A percentile compares a stretch with the other conserved stretches of the same genome.
Conservation (phyloP, 2,888 invertebrate genomes). For the Caenorhabditis japonica region DNA sequence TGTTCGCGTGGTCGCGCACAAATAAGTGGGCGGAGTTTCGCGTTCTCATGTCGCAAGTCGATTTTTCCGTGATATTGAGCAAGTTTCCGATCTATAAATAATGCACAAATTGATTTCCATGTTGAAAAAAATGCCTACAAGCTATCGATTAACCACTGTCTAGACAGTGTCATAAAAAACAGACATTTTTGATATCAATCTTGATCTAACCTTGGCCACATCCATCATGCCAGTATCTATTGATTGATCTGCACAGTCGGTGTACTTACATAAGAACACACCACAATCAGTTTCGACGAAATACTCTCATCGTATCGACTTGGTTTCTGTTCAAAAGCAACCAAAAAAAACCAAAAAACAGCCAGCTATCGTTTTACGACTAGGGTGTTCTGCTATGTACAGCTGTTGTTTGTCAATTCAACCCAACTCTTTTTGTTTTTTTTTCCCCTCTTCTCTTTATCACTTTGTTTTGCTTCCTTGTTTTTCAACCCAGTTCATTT, state of each 20-base stretch:
- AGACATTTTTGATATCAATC: too few relatives aligned
- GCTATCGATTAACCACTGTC: too few relatives aligned
- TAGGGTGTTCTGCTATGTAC: conserved; percentile 6
- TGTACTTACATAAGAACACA: conserved; percentile 18
- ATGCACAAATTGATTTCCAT: too few relatives aligned
- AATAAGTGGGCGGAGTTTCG: too few relatives aligned
- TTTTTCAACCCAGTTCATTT: too few relatives aligned
- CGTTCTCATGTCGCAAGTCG: too few relatives aligned
- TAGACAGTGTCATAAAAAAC: too few relatives aligned
- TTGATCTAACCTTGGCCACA: too few relatives aligned
- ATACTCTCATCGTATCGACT: conserved; percentile 30
- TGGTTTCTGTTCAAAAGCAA: conserved; percentile 1
- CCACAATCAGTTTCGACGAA: conserved; percentile 15
- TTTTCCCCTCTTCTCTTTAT: neutral
- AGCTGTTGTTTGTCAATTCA: conserved; percentile 33
- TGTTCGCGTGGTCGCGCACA: too few relatives aligned
- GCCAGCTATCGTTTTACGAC: conserved; percentile 32
- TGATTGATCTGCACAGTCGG: conserved; percentile 10
- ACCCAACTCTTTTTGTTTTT: conserved; percentile 1
- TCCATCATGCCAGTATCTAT: neutral
- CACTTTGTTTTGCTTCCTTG: neutral
- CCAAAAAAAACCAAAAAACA: conserved; percentile 7
- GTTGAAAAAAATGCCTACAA: too few relatives aligned
- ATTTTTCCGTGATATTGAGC: too few relatives aligned
- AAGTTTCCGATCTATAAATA: too few relatives aligned